phyloP scores from a whole-genome alignment of 2,888 invertebrate genomes.

The Dendrolimus pini region DNA sequence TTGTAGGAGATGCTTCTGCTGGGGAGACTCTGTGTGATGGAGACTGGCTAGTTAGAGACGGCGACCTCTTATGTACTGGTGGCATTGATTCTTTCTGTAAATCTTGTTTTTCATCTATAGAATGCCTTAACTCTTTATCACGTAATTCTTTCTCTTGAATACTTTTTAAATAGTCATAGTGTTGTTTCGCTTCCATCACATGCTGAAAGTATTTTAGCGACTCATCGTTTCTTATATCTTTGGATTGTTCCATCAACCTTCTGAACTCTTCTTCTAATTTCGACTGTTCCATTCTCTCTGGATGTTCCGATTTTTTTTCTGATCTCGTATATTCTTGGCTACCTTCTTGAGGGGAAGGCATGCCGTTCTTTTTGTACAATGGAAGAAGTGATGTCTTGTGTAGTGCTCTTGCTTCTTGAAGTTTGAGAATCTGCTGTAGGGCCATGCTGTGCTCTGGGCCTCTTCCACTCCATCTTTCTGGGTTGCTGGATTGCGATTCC shows the following conservation, averaged over 20 bases:
- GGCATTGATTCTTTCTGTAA: slow-evolving; percentile 53
- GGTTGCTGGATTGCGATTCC: slow-evolving; percentile 88
- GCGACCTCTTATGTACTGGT: slow-evolving; percentile 42
- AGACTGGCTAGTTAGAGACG: slow-evolving; percentile 42
- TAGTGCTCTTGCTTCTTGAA: slow-evolving; percentile 89
- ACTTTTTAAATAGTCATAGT: slow-evolving; percentile 56
- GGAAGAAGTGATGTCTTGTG: slow-evolving; percentile 75
- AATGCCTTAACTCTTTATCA: slow-evolving; percentile 9
- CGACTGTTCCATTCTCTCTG: slow-evolving; percentile 69
- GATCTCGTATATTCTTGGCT: slow-evolving; percentile 43
- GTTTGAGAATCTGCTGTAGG: slow-evolving; percentile 93
- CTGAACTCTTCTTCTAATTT: slow-evolving; percentile 76
- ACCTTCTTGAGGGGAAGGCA: slow-evolving; percentile 73
- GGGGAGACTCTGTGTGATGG: slow-evolving; percentile 49
- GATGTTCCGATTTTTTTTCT: slow-evolving; percentile 40
- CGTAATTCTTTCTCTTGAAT: slow-evolving; percentile 55
- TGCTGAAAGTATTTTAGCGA: slow-evolving; percentile 64
- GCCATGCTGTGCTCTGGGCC: slow-evolving; percentile 94
- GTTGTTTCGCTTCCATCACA: slow-evolving; percentile 64
- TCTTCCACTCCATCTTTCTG: slow-evolving; percentile 93
- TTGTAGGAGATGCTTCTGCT: slow-evolving; percentile 57
- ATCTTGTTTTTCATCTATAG: slow-evolving; percentile 29
- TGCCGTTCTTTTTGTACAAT: slow-evolving; percentile 61
- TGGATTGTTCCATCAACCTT: slow-evolving; percentile 76
- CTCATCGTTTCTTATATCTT: slow-evolving; percentile 54